Evolutionary conservation across 2,888 invertebrate species (phyloP).

Genomic region (Polydrusus tereticollis): DNA sequence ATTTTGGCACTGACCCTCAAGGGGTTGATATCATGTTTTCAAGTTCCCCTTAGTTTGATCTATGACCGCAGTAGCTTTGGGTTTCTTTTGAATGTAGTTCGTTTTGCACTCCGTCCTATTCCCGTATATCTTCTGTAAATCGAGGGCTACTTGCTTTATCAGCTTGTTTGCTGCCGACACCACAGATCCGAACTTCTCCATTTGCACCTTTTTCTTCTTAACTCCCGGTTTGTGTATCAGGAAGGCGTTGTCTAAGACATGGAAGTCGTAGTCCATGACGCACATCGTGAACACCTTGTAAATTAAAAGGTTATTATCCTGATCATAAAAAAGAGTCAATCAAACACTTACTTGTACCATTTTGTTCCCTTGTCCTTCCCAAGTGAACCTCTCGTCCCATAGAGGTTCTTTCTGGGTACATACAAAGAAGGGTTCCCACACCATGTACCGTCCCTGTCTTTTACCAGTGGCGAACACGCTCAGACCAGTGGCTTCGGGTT

Average conservation of each 20-base stretch:
- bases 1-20: too few relatives aligned
- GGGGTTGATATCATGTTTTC: too few relatives aligned
- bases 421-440: slow-evolving; percentile 62
- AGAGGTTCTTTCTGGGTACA: slow-evolving; percentile 60
- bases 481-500: slow-evolving; percentile 48
- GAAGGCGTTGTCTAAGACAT: slow-evolving; percentile 57
- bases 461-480: slow-evolving; percentile 57
- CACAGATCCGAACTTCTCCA: slow-evolving; percentile 48
- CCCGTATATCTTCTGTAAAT: slow-evolving; percentile 53
- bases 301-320: background rate
- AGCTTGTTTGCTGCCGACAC: slow-evolving; percentile 47
- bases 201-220: slow-evolving; percentile 57
- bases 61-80: background rate
- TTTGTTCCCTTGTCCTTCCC: slow-evolving; percentile 62
- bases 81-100: background rate
- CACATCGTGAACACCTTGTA: slow-evolving; percentile 55
- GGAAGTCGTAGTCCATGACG: slow-evolving; percentile 55
- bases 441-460: slow-evolving; percentile 50
- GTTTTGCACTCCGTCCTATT: slow-evolving; percentile 46
- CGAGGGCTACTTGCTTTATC: slow-evolving; percentile 46
- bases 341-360: slow-evolving; percentile 52
- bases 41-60: background rate
- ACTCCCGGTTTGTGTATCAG: slow-evolving; percentile 58
- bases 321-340: background rate
- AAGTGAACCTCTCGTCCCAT: slow-evolving; percentile 60